Evolutionary conservation across 2,113 vertebrate species (phyloP).

Genomic region (Stomatorhinus ivindoensis): DNA sequence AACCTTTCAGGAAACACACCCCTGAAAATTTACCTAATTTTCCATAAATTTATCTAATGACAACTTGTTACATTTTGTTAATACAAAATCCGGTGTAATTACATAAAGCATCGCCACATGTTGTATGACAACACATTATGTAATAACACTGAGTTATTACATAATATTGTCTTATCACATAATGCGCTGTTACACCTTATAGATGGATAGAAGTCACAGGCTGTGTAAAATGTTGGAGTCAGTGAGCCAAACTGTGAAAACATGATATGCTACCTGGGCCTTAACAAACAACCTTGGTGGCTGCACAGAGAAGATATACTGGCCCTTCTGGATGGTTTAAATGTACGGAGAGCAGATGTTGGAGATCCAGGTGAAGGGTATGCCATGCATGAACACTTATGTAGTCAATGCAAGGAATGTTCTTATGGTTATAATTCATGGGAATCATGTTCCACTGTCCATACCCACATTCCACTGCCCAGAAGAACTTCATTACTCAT

Average conservation of each 20-base stretch:
- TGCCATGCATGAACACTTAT: background rate
- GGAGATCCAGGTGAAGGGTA: background rate
- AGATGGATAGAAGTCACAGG: background rate
- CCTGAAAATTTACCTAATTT: background rate
- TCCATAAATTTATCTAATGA: background rate
- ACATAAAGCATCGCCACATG: background rate
- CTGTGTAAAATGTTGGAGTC: background rate
- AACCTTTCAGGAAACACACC: background rate
- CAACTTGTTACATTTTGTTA: background rate
- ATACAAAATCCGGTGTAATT: background rate
- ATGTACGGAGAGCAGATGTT: background rate
- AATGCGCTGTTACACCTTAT: background rate
- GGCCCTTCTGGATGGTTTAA: background rate
- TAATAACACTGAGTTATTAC: background rate
- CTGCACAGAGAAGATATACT: background rate
- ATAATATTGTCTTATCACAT: background rate
- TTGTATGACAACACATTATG: background rate
- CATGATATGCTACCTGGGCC: background rate
- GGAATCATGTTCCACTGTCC: background rate
- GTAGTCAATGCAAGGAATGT: background rate
- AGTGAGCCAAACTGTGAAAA: background rate
- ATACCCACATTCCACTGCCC: background rate
- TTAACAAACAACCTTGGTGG: background rate
- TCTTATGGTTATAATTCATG: background rate
- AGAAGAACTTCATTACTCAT: background rate